Base-by-base conservation (phyloP, 2,113 vertebrate genomes). In the Calyptommatus sinebrachiatus region DNA sequence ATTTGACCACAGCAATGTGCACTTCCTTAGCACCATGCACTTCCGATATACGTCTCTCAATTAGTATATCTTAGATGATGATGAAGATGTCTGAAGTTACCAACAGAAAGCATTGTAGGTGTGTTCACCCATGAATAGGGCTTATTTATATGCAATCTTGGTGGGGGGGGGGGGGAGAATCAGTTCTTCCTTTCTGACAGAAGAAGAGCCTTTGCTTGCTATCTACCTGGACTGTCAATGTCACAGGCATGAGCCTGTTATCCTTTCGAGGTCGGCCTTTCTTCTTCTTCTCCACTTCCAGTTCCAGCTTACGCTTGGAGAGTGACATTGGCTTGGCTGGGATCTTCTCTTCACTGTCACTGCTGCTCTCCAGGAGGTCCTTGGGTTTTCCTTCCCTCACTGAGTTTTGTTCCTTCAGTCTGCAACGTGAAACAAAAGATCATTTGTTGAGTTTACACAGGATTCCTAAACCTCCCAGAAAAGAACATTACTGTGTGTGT, bases 201-300 rank as follows among this genome's bases (percentile, higher is more conserved):
- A 57, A 3, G 53, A 5, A 57, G 53, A 57, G 53, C 14, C 53
- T 57, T 57, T 16, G 46, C 60, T 7, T 20, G 20, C 1, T 14
- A 31, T 81, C 85, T 82, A 96, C 98, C 97, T 98, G 97, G 88
- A 97, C 94, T 31, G 97, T 83, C 88, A 98, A 77, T 31, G 95
- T 90, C 68, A 96, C 77, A 0, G 96, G 91, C 71, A 97, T 86
- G 71, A 97, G 95, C 77, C 98, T 97, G 9, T 95, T 80, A 78
- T 99, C 98, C 91, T 99, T 99, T 79, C 98, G 92, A 8, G 98
- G 98, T 45, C 98, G 94, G 16, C 98, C 98, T 91, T 99, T 99
- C 84, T 97, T 99, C 93, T 95, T 97, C 93, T 99, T 99, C 89
- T 99, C 98, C 81, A 97, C 97, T 1, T 99, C 97, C 11, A 96